Evolutionary conservation across 2,797 vertebrate species (phyloP), one percentile per base, ranked within the genome.

Genomic region (Poeciliopsis turneri): DNA sequence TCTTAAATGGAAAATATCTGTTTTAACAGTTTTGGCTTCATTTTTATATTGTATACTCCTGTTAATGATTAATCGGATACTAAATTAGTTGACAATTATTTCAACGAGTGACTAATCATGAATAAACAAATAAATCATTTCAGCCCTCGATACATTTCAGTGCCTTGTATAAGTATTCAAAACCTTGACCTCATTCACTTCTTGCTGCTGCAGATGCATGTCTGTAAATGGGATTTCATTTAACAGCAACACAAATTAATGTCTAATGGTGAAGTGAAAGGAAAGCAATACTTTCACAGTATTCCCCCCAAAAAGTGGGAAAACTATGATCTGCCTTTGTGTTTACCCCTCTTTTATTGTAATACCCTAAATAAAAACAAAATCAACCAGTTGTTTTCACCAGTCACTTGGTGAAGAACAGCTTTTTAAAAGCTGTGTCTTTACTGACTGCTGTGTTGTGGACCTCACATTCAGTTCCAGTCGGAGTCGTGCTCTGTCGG

Each of bases 401-500:
- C 18, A 33, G 5, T 64, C 30, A 64, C 30, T 16, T 18, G 0
- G 10, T 64, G 3, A 20, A 16, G 33, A 61, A 20, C 3, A 20
- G 33, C 5, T 2, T 25, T 55, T 55, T 55, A n/a, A 55, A n/a
- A 55, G 13, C 2, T 2, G 15, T 4, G 23, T 25, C 33, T 2
- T 0, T 47, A 68, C 73, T 78, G 5, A 89, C 49, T 5, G 1
- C 41, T 80, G 3, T 75, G 11, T 69, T 64, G 53, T 61, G 51
- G 41, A 5, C 25, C 23, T 76, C 86, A 11, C 49, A 51, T 87
- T 15, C 79, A 99, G 98, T 98, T 99, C 92, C 98, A 99, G 95
- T 96, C 97, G 0, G 98, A 98, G 91, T 96, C 97, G 2, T 97
- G 97, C 87, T 94, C 96, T 0, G 87, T 88, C 0, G 97, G 96